Base-by-base conservation (phyloP, 1,140 invertebrate species). In the Temnothorax curvispinosus region DNA sequence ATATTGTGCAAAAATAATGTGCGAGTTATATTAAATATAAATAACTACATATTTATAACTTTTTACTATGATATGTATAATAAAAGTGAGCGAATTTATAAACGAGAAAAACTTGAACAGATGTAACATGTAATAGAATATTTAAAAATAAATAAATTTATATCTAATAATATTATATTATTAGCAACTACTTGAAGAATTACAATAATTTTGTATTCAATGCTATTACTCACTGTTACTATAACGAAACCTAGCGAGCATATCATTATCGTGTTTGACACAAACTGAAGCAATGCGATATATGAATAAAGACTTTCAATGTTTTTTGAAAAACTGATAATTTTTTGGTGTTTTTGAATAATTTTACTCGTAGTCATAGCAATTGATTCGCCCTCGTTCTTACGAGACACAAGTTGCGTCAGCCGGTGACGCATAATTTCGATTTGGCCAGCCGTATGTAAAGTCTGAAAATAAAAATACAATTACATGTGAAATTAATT, bases 201-300 rank as follows among this genome's bases (percentile, higher is more conserved):
- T 35, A 8, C 7, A 47, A 27, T 60, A 60, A 6, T 44, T 76
- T 3, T 50, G 4, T 41, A 27, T 65, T 52, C 27, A 52, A 65
- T 7, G 3, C 7, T 77, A 7, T 54, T 41, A 72, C 64, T 81
- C 15, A 81, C 65, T 52, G 52, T 72, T 47, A 82, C 80, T 1
- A 82, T 82, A 32, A 82, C n/a, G 3, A 82, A 82, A 13, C 38
- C 78, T 15, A 82, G 0, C 1, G 52, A 72, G 58, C 80, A 82
- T 35, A 82, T 72, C 80, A 82, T 82, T 82, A 82, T 81, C 1
- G 62, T 82, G 13, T 82, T 72, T 35, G 65, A 35, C 2, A 58
- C 38, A 47, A 82, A 82, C 1, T 82, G 67, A 5, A 72, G 5
- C 15, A 82, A 72, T 9, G 80, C 67, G 7, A 82, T 82, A 27